phyloP scores from a whole-genome alignment of 2,797 vertebrate genomes.

The Clamator glandarius region DNA sequence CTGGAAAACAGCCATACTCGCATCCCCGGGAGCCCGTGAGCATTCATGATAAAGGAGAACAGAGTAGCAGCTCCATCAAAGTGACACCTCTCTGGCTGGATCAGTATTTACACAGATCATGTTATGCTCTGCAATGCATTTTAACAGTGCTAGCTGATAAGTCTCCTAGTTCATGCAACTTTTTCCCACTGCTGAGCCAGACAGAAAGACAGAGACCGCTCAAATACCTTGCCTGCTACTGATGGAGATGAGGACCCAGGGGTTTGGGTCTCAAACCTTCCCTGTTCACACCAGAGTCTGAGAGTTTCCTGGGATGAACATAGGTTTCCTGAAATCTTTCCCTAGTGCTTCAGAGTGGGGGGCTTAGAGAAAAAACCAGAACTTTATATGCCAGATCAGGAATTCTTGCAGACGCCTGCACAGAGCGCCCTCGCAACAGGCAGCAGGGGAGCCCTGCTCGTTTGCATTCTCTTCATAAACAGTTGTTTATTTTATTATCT shows the following conservation, averaged over 20 bases:
- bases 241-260: background rate
- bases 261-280: background rate
- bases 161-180: background rate
- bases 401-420: slow-evolving; percentile 61
- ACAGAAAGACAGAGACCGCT: background rate
- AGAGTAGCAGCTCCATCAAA: background rate
- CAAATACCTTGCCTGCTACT: background rate
- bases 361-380: slow-evolving; percentile 60
- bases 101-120: background rate
- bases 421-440: slow-evolving; percentile 10
- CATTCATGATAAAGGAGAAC: background rate
- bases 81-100: background rate
- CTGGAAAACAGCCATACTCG: background rate
- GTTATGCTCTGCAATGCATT: background rate
- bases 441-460: slow-evolving; percentile 46
- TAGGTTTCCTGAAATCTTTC: slow-evolving; percentile 44
- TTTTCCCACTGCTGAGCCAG: background rate
- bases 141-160: background rate
- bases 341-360: slow-evolving; percentile 28
- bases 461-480: slow-evolving; percentile 73
- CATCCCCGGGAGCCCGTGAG: background rate
- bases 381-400: slow-evolving; percentile 44
- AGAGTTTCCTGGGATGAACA: slow-evolving; percentile 17
- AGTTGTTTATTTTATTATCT: slow-evolving; percentile 78
- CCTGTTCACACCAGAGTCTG: background rate